phyloP scores from a whole-genome alignment of 2,888 invertebrate species.

The Troilus luridus region DNA sequence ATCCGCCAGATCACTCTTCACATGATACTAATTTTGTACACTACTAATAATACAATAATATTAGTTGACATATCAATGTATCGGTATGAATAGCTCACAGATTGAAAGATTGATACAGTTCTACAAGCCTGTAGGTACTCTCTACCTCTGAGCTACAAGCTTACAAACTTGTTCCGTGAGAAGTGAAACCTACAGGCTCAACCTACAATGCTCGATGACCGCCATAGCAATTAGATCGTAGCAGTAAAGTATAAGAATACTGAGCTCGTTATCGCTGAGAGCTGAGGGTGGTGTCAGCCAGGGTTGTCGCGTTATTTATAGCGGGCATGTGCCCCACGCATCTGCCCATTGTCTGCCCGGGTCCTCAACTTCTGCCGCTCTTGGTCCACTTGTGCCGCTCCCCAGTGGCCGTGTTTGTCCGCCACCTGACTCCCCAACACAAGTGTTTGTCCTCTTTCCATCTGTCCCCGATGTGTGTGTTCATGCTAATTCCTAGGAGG shows the following conservation, averaged over 20 bases:
- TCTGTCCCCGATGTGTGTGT: neutral
- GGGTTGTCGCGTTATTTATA: conserved; percentile 21
- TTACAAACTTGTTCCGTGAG: neutral
- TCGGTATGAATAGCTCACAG: too few relatives aligned
- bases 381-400: neutral
- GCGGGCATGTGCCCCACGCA: conserved; percentile 35
- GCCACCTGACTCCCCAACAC: conserved; percentile 16
- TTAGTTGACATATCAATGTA: too few relatives aligned
- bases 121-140: too few relatives aligned
- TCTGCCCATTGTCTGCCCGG: conserved; percentile 16
- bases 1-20: too few relatives aligned
- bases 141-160: neutral
- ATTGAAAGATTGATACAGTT: too few relatives aligned
- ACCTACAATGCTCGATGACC: neutral
- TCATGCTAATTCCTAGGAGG: neutral
- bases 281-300: neutral
- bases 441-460: conserved; percentile 4
- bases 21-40: too few relatives aligned
- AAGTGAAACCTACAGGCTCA: neutral
- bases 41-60: too few relatives aligned
- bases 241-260: neutral
- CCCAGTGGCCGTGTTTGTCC: conserved; percentile 5
- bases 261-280: neutral
- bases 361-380: conserved; percentile 8
- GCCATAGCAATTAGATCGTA: neutral